Evolutionary conservation across 2,797 vertebrate species (phyloP), one percentile per base, ranked within the genome.

Genomic region (Macropodus opercularis): DNA sequence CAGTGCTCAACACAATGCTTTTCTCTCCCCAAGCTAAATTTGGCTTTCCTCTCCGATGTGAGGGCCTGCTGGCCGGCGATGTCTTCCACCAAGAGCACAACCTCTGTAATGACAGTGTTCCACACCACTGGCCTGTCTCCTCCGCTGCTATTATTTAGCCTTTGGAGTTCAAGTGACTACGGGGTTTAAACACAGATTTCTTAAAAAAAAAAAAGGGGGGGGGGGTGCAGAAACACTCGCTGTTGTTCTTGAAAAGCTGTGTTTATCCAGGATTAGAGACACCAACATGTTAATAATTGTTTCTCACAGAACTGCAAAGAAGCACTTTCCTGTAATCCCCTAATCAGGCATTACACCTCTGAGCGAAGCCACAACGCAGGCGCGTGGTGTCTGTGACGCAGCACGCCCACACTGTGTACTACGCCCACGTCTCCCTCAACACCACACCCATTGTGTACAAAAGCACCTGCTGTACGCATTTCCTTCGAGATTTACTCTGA

Each of bases 341-440:
- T 94, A 94, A 94, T 94, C 93, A 94, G 92, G 91, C 92, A 94
- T 94, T 94, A 93, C 93, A 93, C 93, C 93, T 94, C 92, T 93
- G 92, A 94, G 93, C 91, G 80, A 91, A 90, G 90, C 91, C 89
- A 87, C 87, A 85, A 92, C 88, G 86, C 88, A 87, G 82, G 83
- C 89, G 85, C 80, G 52, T 63, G 69, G 74, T 70, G 74, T 77
- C 34, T 77, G 76, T 90, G 90, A 88, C 81, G 87, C 87, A 71
- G 80, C 85, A 83, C 66, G 72, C 81, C 83, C 66, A 69, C 87
- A 65, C 51, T 68, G 69, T 81, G 83, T 69, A 73, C 78, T 54
- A 60, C 71, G 40, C 77, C 76, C 77, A 58, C 71, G 61, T 82
- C 79, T 66, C 68, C 80, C 49, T 23, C 64, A 18, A 59, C 69